Percentiles rank a stretch among this genome's conserved stretches.
Evolutionary conservation across 2,113 vertebrate genomes (phyloP).

Genomic region (Pomatostomus ruficeps): DNA sequence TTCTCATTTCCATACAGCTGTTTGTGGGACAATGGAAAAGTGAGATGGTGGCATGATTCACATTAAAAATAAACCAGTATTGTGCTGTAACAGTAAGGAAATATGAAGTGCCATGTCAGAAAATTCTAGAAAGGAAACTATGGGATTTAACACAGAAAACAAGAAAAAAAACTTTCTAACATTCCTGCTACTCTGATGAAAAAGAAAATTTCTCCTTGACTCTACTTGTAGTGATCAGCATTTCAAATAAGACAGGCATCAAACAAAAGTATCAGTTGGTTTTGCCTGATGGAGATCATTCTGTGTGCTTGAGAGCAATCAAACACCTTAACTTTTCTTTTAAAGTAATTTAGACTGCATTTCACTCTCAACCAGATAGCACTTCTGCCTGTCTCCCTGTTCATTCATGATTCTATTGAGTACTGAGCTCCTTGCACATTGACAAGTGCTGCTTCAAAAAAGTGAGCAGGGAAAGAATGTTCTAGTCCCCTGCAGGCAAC

Average conservation of each 20-base stretch:
- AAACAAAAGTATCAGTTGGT: not conserved
- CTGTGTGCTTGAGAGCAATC: not conserved
- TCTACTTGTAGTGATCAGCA: not conserved
- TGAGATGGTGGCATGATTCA: not conserved
- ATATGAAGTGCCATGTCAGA: not conserved
- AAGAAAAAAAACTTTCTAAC: not conserved
- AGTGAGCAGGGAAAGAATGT: not conserved
- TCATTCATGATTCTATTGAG: not conserved
- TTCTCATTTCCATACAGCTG: not conserved
- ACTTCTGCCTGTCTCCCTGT: not conserved
- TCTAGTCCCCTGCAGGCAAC: not conserved
- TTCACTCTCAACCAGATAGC: not conserved
- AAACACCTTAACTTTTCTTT: slow-evolving; percentile 2
- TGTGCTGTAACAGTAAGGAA: not conserved
- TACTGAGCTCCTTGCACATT: not conserved
- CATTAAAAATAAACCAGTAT: not conserved
- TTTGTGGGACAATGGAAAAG: not conserved
- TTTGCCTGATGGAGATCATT: not conserved
- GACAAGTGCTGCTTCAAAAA: not conserved
- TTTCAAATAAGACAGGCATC: not conserved
- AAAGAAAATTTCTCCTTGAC: not conserved
- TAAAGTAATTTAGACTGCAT: slow-evolving; percentile 2
- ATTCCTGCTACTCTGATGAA: not conserved
- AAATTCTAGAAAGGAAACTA: not conserved
- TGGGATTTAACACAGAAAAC: not conserved